phyloP scores from a whole-genome alignment of 2,113 vertebrate species.

The Phalacrocorax aristotelis region DNA sequence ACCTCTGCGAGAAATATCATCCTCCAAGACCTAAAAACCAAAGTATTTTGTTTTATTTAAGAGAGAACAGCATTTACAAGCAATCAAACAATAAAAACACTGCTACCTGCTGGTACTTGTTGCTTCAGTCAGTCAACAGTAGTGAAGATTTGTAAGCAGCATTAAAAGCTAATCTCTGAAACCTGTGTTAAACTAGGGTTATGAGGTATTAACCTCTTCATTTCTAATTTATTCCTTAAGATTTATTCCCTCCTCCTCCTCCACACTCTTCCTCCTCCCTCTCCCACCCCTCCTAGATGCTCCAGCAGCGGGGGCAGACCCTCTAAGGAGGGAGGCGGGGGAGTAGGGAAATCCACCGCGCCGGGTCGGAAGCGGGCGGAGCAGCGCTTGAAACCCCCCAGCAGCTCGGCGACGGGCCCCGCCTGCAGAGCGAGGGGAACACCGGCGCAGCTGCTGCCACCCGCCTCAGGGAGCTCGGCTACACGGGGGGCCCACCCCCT shows the following conservation, averaged over 20 bases:
- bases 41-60: neutral
- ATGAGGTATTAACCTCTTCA: accelerated
- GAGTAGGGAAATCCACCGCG: accelerated
- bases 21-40: neutral
- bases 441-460: no score
- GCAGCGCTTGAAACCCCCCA: neutral
- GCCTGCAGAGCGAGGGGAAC: no score
- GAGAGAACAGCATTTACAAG: neutral
- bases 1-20: neutral
- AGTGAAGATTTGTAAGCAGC: neutral
- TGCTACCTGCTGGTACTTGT: neutral
- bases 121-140: neutral
- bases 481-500: no score
- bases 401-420: no score
- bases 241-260: neutral
- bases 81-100: neutral
- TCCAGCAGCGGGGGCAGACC: neutral
- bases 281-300: neutral
- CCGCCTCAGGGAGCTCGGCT: neutral
- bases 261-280: neutral
- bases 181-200: neutral
- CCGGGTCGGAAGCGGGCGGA: neutral
- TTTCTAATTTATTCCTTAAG: neutral
- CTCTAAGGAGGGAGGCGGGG: no score
- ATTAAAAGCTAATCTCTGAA: neutral